phyloP scores from a whole-genome alignment of 2,113 vertebrate genomes.

The Eurypyga helias region DNA sequence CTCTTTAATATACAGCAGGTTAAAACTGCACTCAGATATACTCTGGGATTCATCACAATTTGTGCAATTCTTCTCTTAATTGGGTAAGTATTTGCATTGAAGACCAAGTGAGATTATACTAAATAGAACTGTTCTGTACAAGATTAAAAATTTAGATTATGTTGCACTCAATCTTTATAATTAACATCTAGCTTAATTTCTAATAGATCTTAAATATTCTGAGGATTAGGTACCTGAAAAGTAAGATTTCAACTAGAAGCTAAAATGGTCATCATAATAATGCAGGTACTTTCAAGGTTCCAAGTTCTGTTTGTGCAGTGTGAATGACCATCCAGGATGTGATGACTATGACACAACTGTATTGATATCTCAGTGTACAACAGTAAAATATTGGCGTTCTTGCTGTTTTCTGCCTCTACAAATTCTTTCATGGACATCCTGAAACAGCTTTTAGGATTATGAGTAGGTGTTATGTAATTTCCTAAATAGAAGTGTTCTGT shows the following conservation, averaged over 20 bases:
- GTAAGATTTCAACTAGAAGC: neutral
- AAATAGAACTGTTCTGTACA: neutral
- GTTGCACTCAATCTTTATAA: neutral
- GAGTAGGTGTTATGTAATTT: neutral
- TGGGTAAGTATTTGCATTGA: slow-evolving; percentile 86
- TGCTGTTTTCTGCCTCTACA: neutral
- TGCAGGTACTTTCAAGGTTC: neutral
- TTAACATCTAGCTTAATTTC: neutral
- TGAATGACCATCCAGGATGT: neutral
- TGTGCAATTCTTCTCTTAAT: slow-evolving; percentile 91
- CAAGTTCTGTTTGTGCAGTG: neutral
- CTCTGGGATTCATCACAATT: slow-evolving; percentile 88
- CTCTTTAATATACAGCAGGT: slow-evolving; percentile 86
- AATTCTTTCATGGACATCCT: neutral
- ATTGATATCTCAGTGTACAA: neutral
- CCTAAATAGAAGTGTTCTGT: neutral
- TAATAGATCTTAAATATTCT: neutral
- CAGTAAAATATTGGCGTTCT: neutral
- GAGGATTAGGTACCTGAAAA: neutral
- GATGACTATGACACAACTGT: neutral
- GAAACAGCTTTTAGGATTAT: neutral
- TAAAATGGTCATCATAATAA: neutral
- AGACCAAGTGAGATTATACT: neutral
- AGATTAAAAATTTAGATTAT: neutral
- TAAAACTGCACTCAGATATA: slow-evolving; percentile 93